Evolutionary conservation across 2,113 vertebrate genomes (phyloP), one percentile per base, ranked within the genome.

Genomic region (Daubentonia madagascariensis): DNA sequence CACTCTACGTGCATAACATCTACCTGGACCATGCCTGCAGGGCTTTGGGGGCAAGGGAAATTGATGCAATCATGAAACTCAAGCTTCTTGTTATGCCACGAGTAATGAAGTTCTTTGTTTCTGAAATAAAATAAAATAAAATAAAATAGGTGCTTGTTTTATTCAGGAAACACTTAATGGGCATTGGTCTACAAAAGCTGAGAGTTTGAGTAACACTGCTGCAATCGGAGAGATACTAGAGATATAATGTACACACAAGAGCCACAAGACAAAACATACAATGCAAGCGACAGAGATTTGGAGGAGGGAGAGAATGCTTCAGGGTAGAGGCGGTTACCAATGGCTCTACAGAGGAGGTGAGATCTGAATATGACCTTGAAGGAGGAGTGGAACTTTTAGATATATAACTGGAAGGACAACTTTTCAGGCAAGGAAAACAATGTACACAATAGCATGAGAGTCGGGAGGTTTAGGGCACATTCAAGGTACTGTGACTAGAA

Each of bases 1-100:
- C 3, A 30, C 61, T 25, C 61, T 30, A 37, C 25, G 9, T 0
- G 6, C 17, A 3, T 8, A 28, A 35, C 11, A 6, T 50, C 79
- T 13, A 22, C 11, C 61, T 11, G 37, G 9, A 23, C n/a, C 86
- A 1, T 5, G 6, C n/a, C 30, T 9, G 11, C 0, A 25, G 48
- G 61, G 28, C 28, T 63, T 63, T 10, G 16, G 2, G 20, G 7
- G 6, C 14, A 48, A 76, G 48, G 85, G 87, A 59, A 22, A 22
- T 32, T 63, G 25, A 30, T 63, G 61, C 11, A 57, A 28, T 63
- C 14, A 13, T 40, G 28, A 32, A 23, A 16, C 20, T 11, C 57
- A 1, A 8, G 37, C 4, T 12, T 50, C 37, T 17, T 7, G 10
- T 83, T 10, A 13, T 8, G 8, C 40, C 1, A 1, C 3, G 12